Evolutionary conservation across 2,797 vertebrate species (phyloP).

Genomic region (Hydrophis major): DNA sequence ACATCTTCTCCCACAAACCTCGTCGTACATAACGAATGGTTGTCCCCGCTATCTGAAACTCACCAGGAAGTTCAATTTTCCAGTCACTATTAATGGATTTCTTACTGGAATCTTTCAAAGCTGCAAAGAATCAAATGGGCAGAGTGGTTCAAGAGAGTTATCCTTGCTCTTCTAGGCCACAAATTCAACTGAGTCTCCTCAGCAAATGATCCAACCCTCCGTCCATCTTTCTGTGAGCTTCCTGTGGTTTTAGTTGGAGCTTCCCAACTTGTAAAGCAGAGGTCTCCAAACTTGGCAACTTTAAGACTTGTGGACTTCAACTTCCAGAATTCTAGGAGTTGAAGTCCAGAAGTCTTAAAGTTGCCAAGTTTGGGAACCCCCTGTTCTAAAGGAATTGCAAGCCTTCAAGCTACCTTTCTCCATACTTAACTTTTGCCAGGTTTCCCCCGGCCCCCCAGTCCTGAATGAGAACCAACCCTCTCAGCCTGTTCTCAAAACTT

Average conservation of each 20-base stretch:
- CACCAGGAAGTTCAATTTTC: constrained; percentile 98
- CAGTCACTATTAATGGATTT: constrained; percentile 97
- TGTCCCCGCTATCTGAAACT: constrained; percentile 95
- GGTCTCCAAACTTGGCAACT: too few relatives aligned
- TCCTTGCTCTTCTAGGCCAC: not conserved
- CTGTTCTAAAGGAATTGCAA: too few relatives aligned
- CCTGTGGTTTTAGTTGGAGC: not conserved
- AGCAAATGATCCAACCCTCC: not conserved
- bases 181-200: not conserved
- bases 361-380: too few relatives aligned
- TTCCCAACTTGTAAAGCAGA: not conserved
- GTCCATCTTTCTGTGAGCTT: not conserved
- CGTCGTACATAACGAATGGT: constrained; percentile 92
- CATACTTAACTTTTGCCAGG: not conserved
- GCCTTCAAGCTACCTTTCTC: not conserved
- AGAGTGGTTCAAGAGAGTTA: not conserved
- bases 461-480: constrained; percentile 55
- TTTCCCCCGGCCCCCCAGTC: constrained; percentile 1
- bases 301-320: too few relatives aligned
- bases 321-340: too few relatives aligned
- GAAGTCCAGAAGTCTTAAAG: too few relatives aligned
- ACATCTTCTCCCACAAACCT: constrained; percentile 98
- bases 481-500: constrained; percentile 54
- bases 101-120: constrained; percentile 90
- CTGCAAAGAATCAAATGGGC: constrained; percentile 69